phyloP scores from a whole-genome alignment of 2,797 vertebrate genomes.

The Thripadectes ignobilis region DNA sequence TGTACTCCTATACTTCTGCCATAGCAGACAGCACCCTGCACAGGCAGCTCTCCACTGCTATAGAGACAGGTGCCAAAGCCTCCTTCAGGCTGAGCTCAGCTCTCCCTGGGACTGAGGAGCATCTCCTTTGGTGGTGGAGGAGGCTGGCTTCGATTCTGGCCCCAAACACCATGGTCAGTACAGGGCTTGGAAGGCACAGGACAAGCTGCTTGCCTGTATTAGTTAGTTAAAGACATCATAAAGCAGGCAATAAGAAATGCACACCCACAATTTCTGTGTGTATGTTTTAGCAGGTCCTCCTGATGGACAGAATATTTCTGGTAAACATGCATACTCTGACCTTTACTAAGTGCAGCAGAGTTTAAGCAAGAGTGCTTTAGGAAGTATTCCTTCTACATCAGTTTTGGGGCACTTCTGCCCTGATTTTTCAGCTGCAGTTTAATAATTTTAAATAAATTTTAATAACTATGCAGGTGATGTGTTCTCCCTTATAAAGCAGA shows the following conservation, averaged over 20 bases:
- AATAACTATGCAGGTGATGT: not conserved
- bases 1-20: not conserved
- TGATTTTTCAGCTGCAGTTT: not conserved
- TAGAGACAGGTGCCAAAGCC: not conserved
- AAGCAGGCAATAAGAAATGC: not conserved
- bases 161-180: not conserved
- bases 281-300: not conserved
- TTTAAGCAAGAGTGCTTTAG: not conserved
- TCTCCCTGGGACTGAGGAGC: not conserved
- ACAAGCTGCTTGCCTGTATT: not conserved
- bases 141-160: not conserved
- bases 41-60: not conserved
- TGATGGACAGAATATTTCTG: not conserved
- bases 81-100: not conserved
- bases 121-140: not conserved
- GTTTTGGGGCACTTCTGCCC: not conserved
- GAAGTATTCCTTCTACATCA: not conserved
- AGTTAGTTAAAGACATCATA: not conserved
- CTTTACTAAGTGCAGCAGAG: not conserved
- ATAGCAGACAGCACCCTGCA: not conserved
- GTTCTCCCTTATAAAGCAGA: not conserved
- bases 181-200: not conserved
- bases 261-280: not conserved
- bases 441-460: not conserved
- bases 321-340: not conserved